Evolutionary conservation across 1,140 invertebrate genomes (phyloP).

Genomic region (Eupristina koningsbergeri): DNA sequence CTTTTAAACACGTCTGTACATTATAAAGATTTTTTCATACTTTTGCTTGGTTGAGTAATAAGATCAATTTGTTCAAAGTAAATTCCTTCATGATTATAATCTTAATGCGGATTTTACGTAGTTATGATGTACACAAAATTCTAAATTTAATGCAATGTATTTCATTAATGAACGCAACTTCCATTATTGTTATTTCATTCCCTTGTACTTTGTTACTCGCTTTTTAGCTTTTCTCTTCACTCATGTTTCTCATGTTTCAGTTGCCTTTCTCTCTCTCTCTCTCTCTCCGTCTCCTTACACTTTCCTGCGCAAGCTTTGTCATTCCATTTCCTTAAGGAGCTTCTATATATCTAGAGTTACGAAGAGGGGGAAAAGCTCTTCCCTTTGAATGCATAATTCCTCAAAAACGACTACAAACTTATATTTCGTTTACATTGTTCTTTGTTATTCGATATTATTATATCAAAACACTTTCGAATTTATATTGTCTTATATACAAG

Average conservation of each 20-base stretch:
- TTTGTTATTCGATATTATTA: background rate
- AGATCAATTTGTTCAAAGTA: background rate
- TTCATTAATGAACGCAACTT: conserved; percentile 33
- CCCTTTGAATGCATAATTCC: conserved; percentile 53
- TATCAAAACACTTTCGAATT: too few relatives aligned
- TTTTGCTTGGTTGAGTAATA: background rate
- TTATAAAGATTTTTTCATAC: too few relatives aligned
- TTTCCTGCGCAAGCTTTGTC: conserved; percentile 37
- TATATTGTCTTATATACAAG: too few relatives aligned
- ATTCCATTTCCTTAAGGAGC: conserved; percentile 12
- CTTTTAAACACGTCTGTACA: too few relatives aligned
- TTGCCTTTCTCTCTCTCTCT: conserved; percentile 5
- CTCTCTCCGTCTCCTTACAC: conserved; percentile 9
- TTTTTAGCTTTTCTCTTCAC: conserved; percentile 1
- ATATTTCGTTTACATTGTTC: background rate
- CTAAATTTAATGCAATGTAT: conserved; percentile 2
- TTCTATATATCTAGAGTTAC: background rate
- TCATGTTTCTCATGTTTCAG: conserved; percentile 1
- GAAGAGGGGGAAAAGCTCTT: conserved; percentile 15
- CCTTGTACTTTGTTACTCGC: background rate
- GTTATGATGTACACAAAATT: background rate
- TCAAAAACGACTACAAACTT: background rate
- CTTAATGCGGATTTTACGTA: background rate
- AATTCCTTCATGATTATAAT: background rate
- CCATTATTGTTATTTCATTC: conserved; percentile 20